These are phyloP conservation scores for Leptinotarsa haldemani DNA, from an alignment of 2,888 invertebrate genomes.

Conservation along the genomic window DNA sequence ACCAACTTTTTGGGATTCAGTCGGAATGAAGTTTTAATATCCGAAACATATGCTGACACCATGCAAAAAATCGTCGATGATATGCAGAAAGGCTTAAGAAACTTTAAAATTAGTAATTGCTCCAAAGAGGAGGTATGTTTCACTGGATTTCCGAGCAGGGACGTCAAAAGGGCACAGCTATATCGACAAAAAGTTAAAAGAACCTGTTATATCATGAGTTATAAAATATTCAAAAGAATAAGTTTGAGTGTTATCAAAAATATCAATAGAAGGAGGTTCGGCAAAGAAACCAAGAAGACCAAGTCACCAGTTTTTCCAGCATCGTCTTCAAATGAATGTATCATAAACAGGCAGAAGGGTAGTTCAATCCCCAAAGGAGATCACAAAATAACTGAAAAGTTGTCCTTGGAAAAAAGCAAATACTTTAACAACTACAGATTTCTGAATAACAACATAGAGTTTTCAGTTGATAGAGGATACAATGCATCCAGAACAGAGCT, in stretches of 20 bases:
- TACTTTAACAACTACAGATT: not conserved
- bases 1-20: slow-evolving; percentile 26
- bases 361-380: not conserved
- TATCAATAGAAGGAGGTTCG: not conserved
- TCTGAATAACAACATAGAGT: not conserved
- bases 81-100: not conserved
- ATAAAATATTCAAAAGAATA: slow-evolving; percentile 31
- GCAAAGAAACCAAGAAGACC: not conserved
- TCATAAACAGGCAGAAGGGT: not conserved
- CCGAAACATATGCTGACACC: slow-evolving; percentile 6
- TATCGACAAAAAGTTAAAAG: slow-evolving; percentile 14
- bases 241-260: slow-evolving; percentile 15
- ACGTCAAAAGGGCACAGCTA: slow-evolving; percentile 5
- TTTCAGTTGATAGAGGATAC: not conserved
- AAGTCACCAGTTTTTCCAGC: not conserved
- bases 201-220: slow-evolving; percentile 19
- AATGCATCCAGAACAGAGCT: not conserved
- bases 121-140: not conserved
- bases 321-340: not conserved
- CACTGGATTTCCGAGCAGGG: slow-evolving; percentile 30
- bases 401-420: not conserved
- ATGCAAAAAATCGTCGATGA: not conserved
- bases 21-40: slow-evolving; percentile 23
- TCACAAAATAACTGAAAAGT: not conserved
- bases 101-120: not conserved